Base-by-base conservation (phyloP, 2,888 invertebrate genomes). In the Operophtera brumata region DNA sequence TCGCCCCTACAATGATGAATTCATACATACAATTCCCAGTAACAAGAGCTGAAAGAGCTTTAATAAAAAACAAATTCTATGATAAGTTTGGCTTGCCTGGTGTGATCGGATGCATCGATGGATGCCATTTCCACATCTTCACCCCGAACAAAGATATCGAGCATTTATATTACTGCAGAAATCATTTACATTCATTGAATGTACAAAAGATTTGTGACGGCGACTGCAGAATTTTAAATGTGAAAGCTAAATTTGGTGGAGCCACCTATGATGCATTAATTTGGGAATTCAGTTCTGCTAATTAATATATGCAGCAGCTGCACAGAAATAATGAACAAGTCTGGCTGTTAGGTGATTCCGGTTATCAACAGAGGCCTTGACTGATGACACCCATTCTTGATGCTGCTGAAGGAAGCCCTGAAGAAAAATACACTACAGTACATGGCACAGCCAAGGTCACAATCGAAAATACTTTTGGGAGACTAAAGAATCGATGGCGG, bases 351-450 rank as follows among this genome's bases (percentile, higher is more conserved):
- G 68, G 68, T 34, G 67, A 70, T 52, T 66, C 69, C 13, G 67
- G 70, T 0, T 70, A 69, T 47, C 65, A 64, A 3, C 57, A 55
- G 30, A 49, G 66, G 32, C 68, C 70, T 0, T 70, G 68, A 69
- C 36, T 70, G 11, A 65, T 70, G 65, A 70, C 70, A 9, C 70
- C 70, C 0, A 49, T 60, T 12, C 6, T 46, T n/a, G 51, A 65
- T 55, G 49, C 69, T 2, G 10, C 10, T 8, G 7, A 8, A 32
- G 2, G 9, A 5, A 8, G 7, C 32, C 4, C 2, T 5, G 32
- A 32, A 10, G 32, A 7, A 2, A 8, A 5, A 32, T 32, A 8
- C 32, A 32, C 6, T 10, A 10, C 0, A 32, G 45, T 47, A 47
- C 70, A 69, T 34, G 20, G 43, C 6, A 40, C 12, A n/a, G 55